Evolutionary conservation across 2,113 vertebrate genomes (phyloP).

Genomic region (Otus sunia): DNA sequence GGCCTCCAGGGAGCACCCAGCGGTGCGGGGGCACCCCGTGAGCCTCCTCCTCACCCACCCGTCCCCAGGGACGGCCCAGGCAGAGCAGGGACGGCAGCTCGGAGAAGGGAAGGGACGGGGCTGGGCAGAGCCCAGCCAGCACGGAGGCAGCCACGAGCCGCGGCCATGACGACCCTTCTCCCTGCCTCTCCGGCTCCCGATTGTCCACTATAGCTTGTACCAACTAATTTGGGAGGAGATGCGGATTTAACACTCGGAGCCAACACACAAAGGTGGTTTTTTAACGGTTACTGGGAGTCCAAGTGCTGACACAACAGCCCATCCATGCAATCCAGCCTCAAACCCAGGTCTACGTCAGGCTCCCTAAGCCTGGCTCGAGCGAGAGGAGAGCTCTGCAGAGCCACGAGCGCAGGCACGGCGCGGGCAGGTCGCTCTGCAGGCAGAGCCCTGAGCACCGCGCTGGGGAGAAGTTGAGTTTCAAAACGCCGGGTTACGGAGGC

Average conservation of each 20-base stretch:
- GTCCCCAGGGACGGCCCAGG: neutral
- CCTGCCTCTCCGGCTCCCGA: neutral
- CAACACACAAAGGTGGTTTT: neutral
- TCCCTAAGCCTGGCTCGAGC: neutral
- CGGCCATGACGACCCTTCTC: neutral
- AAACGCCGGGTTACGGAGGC: neutral
- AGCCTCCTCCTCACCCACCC: neutral
- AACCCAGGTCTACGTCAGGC: neutral
- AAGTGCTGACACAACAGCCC: neutral
- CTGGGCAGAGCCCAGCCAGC: neutral
- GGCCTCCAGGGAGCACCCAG: neutral
- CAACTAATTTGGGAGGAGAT: neutral
- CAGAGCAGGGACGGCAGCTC: neutral
- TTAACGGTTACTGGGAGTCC: neutral
- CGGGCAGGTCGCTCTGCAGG: neutral
- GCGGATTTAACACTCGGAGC: neutral
- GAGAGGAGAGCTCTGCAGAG: neutral
- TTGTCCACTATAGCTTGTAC: accelerated
- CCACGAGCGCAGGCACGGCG: neutral
- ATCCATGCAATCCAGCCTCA: neutral
- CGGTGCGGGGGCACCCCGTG: accelerated
- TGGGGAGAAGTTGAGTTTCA: neutral
- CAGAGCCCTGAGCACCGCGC: neutral
- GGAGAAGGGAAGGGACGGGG: neutral
- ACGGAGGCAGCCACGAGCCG: too few relatives aligned